These are phyloP conservation scores for Scotopteryx bipunctaria DNA, from an alignment of 2,888 invertebrate species.

Conservation along the genomic window DNA sequence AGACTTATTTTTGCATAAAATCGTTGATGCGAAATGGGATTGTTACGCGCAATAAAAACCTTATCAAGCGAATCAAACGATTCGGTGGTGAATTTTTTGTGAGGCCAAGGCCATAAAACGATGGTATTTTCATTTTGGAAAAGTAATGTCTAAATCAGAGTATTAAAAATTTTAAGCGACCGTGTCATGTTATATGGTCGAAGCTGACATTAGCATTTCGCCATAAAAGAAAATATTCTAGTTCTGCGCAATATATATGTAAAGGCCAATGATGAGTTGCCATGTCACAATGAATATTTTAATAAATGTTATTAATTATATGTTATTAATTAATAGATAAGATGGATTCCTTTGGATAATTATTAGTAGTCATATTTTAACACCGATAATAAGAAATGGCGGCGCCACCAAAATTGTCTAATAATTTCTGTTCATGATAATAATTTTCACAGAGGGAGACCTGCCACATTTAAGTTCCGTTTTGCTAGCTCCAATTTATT, in stretches of 20 bases:
- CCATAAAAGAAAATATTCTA: too few species aligned
- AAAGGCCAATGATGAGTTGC: too few species aligned
- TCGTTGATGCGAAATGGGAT: not conserved
- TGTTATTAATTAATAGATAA: too few species aligned
- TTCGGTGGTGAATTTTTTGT: constrained; percentile 66
- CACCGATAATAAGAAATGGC: constrained; percentile 4
- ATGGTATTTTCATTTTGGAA: constrained; percentile 50
- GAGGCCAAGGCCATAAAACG: constrained; percentile 59
- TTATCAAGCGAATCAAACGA: constrained; percentile 62
- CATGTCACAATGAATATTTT: too few species aligned
- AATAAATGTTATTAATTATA: too few species aligned
- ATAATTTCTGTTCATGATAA: constrained; percentile 19
- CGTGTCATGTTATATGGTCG: too few species aligned
- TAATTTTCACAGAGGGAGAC: constrained; percentile 24
- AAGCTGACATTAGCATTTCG: too few species aligned
- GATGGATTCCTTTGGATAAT: not conserved
- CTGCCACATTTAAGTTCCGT: constrained; percentile 32
- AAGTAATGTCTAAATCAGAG: constrained; percentile 24
- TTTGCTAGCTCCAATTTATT: constrained; percentile 29
- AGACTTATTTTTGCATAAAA: not conserved
- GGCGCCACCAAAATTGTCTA: constrained; percentile 5
- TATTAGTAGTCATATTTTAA: not conserved
- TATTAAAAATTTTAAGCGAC: not conserved
- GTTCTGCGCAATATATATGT: too few species aligned
- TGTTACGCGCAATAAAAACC: constrained; percentile 49